A percentile compares a stretch with the other conserved stretches of the same genome.
These are phyloP conservation scores for Probosciger aterrimus DNA, from an alignment of 2,113 vertebrate genomes.

Conservation along the genomic window DNA sequence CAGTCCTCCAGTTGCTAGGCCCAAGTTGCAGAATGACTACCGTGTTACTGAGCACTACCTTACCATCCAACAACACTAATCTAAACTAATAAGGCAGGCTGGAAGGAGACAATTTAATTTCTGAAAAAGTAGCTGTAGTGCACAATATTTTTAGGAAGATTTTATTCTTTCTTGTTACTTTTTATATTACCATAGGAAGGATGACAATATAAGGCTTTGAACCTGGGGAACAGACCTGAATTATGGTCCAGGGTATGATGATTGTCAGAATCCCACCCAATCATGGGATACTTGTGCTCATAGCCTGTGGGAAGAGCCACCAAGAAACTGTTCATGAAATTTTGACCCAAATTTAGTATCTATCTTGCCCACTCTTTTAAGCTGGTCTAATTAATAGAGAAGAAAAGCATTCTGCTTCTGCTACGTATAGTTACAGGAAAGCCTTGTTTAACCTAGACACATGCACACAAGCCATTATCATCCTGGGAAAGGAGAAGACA, in stretches of 20 bases:
- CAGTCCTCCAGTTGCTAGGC: accelerated
- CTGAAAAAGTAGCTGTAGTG: not conserved
- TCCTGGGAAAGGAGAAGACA: not conserved
- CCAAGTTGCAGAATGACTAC: not conserved
- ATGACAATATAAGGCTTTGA: not conserved
- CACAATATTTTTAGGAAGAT: not conserved
- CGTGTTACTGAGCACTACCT: not conserved
- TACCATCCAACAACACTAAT: not conserved
- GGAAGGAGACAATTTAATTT: not conserved
- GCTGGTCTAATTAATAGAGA: not conserved
- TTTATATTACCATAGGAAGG: not conserved
- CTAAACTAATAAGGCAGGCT: not conserved
- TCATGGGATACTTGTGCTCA: not conserved
- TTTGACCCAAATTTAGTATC: not conserved
- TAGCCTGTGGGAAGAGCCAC: not conserved
- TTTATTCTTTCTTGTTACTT: not conserved
- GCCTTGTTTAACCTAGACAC: not conserved
- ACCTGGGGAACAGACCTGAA: not conserved
- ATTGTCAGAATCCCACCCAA: not conserved
- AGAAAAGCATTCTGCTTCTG: not conserved
- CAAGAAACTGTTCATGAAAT: not conserved
- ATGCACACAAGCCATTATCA: not conserved
- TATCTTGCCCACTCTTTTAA: not conserved
- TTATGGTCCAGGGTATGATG: not conserved
- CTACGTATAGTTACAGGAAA: not conserved